Evolutionary conservation across 2,888 invertebrate species (phyloP), one percentile per base, ranked within the genome.

Genomic region (Nezara viridula): DNA sequence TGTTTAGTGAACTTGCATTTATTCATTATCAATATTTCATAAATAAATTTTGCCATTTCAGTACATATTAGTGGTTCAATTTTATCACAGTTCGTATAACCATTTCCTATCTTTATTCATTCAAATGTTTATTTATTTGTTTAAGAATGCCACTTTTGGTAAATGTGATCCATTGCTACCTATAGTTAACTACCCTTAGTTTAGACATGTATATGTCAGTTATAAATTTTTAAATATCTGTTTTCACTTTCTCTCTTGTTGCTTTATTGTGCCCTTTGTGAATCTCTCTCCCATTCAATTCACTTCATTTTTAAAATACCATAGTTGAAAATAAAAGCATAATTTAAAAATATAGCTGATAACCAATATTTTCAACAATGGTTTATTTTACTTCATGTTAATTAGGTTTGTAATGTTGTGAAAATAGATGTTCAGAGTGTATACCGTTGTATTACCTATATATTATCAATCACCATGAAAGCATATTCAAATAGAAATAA

Each of bases 231-330:
- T 86, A 81, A 85, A 81, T 86, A 66, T 89, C 60, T 89, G 85
- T 86, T 85, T 89, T 81, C 77, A 88, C 88, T 88, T 86, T 90
- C 47, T 88, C 49, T 91, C 86, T 91, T 93, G 93, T 94, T 94
- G 96, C 96, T 96, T 95, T 96, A 96, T 96, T 96, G 96, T 96
- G 96, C 96, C 96, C 96, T 95, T 95, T 95, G 96, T 94, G 93
- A 93, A 93, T 94, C 94, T 91, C 91, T 90, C 77, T 90, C 91
- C 90, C 90, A 90, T 86, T 90, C 90, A 89, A 89, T 87, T 90
- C 88, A 90, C 90, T 60, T 86, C 86, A 88, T 49, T 89, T 90
- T 85, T 86, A 32, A 40, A 50, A 47, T 88, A 50, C 85, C 88
- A 81, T 86, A 81, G 81, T 44, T 89, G 86, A 86, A 89, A 89